A percentile compares a stretch with the other conserved stretches of the same genome.
These are phyloP conservation scores for Microcebus tavaratra DNA, from an alignment of 2,113 vertebrate species.

Conservation along the genomic window DNA sequence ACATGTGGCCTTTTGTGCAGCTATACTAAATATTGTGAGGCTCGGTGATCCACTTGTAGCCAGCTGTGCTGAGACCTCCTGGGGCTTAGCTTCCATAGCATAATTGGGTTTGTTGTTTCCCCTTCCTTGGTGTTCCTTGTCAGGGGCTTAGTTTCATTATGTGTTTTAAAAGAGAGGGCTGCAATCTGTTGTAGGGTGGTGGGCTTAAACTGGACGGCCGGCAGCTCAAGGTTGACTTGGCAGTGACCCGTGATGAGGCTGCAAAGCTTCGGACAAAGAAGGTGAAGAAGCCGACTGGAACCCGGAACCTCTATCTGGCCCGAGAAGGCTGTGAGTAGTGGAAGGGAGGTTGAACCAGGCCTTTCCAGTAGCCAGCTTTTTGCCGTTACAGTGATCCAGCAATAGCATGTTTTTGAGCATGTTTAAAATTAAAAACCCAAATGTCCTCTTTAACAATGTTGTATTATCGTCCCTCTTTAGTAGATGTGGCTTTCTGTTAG, in stretches of 20 bases:
- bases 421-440: constrained; percentile 36
- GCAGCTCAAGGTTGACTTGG: constrained; percentile 87
- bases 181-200: constrained; percentile 80
- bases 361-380: not conserved
- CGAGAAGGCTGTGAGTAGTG: constrained; percentile 93
- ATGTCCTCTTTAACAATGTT: not conserved
- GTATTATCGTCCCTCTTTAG: not conserved
- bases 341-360: not conserved
- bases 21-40: not conserved
- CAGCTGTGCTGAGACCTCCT: not conserved
- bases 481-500: not conserved
- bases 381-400: not conserved
- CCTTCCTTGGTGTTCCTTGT: not conserved
- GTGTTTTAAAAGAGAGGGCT: constrained; percentile 15
- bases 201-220: constrained; percentile 90
- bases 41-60: not conserved
- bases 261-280: constrained; percentile 87
- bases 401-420: not conserved
- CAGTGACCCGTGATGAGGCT: constrained; percentile 91
- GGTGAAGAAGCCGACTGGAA: constrained; percentile 88
- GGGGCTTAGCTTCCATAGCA: not conserved
- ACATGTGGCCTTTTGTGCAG: not conserved
- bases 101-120: not conserved
- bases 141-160: not conserved
- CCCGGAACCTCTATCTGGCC: constrained; percentile 93